These are phyloP conservation scores for Hystrix cristata DNA, from an alignment of 2,113 vertebrate species.

Conservation along the genomic window DNA sequence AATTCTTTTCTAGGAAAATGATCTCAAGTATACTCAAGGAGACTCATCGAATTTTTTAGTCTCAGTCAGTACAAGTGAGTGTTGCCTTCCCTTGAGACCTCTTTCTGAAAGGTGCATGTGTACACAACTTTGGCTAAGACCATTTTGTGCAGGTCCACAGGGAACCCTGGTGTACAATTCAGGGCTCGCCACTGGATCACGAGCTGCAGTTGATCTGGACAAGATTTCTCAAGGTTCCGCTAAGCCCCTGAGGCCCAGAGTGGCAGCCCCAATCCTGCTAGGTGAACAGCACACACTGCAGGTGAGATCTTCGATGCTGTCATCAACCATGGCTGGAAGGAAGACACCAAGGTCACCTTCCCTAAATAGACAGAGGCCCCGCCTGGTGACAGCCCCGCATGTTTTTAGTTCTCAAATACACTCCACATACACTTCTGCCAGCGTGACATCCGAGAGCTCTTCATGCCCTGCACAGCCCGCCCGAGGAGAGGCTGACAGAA, in stretches of 20 bases:
- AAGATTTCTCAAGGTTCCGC: constrained; percentile 94
- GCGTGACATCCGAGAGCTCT: constrained; percentile 89
- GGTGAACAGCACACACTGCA: constrained; percentile 91
- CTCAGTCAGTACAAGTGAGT: neutral
- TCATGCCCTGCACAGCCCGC: neutral
- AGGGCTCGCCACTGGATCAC: constrained; percentile 92
- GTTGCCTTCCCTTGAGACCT: neutral
- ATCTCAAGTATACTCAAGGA: neutral
- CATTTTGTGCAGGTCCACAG: constrained; percentile 85
- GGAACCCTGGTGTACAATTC: constrained; percentile 41
- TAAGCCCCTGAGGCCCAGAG: constrained; percentile 94
- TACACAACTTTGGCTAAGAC: neutral
- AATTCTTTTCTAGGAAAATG: neutral
- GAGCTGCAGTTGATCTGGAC: constrained; percentile 94
- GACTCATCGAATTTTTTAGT: neutral
- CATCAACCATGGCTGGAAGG: constrained; percentile 88
- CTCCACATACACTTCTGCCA: constrained; percentile 86
- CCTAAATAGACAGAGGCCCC: constrained; percentile 89
- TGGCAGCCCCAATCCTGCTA: constrained; percentile 92
- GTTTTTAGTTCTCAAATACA: constrained; percentile 90
- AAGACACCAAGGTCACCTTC: constrained; percentile 91
- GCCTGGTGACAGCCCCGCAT: constrained; percentile 90
- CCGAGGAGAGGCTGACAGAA: constrained; percentile 86
- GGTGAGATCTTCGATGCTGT: constrained; percentile 95
- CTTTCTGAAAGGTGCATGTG: neutral